Conservation (phyloP, 2,113 vertebrate species). For the Arizona elegans region DNA sequence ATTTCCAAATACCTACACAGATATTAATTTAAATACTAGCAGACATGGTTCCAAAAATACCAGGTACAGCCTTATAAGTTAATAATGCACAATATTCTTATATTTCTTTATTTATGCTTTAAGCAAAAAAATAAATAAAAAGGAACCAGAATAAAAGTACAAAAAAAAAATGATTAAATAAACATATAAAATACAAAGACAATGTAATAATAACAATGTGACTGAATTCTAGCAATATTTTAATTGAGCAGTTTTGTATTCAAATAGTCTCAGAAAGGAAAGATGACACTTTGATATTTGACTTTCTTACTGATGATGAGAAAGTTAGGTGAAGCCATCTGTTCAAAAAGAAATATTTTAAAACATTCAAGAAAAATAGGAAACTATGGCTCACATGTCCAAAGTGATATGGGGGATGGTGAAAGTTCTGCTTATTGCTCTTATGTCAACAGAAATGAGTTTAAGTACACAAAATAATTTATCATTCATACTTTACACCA, state of each 20-base stretch:
- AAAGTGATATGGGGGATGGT: background rate
- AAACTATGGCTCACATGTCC: background rate
- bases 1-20: background rate
- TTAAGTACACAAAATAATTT: background rate
- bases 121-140: background rate
- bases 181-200: background rate
- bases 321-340: background rate
- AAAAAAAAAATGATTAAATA: background rate
- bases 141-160: background rate
- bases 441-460: background rate
- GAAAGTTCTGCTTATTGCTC: background rate
- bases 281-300: background rate
- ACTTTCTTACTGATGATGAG: background rate
- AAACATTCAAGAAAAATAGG: background rate
- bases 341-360: background rate
- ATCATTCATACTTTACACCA: background rate
- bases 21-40: background rate
- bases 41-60: background rate
- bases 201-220: background rate
- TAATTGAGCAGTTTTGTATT: background rate
- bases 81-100: background rate
- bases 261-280: background rate
- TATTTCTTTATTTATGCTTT: background rate
- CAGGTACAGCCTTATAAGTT: background rate
- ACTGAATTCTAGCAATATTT: background rate